Conservation (phyloP, 2,113 vertebrate genomes). For the Xiphophorus maculatus region DNA sequence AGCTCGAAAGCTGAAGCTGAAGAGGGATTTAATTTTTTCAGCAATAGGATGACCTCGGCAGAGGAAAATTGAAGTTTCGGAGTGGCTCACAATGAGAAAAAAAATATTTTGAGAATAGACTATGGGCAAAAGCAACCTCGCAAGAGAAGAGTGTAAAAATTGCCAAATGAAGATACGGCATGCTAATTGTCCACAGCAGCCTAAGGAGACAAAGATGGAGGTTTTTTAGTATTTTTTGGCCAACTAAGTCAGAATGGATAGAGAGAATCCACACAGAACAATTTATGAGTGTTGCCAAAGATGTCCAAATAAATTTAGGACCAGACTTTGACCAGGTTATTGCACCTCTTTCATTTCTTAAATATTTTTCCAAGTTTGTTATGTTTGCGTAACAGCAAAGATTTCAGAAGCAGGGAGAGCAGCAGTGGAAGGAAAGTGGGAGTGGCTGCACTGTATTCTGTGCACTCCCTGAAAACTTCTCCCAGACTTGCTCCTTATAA, state of each 20-base stretch:
- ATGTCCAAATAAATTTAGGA: neutral
- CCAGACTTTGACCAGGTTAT: neutral
- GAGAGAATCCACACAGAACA: no score
- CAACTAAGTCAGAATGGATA: no score
- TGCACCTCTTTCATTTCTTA: neutral
- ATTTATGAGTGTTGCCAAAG: neutral
- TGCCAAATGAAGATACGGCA: neutral
- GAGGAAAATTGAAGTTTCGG: neutral
- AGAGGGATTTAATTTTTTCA: neutral
- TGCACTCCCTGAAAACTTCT: constrained; percentile 65
- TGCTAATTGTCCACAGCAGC: neutral
- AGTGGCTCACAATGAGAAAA: neutral
- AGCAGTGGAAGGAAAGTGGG: constrained; percentile 35
- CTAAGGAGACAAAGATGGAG: no score
- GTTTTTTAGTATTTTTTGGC: no score
- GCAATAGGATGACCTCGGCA: neutral
- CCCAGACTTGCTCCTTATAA: constrained; percentile 70
- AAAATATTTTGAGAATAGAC: neutral
- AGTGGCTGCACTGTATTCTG: constrained; percentile 58
- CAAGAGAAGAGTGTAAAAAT: neutral
- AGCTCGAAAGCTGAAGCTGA: no score
- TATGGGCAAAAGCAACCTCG: neutral
- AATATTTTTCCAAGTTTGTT: neutral
- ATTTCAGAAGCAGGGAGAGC: constrained; percentile 10
- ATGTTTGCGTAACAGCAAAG: neutral